Evolutionary conservation across 2,113 vertebrate genomes (phyloP).

Genomic region (Gymnorhina tibicen): DNA sequence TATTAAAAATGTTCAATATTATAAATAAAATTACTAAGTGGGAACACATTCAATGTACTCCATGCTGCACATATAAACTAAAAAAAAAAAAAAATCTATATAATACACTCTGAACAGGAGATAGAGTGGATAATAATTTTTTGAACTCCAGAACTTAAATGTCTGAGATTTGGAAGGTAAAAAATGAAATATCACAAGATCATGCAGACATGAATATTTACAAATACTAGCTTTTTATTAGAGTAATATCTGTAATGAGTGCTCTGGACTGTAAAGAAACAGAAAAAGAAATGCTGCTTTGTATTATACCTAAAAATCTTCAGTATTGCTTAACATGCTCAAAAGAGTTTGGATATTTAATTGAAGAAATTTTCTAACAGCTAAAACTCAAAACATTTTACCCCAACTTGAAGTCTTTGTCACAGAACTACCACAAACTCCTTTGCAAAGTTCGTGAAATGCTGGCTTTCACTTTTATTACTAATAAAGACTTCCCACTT

Average conservation of each 20-base stretch:
- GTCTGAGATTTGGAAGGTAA: not conserved
- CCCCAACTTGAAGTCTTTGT: not conserved
- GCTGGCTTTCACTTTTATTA: not conserved
- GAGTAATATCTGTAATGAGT: not conserved
- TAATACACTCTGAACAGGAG: not conserved
- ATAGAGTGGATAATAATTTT: not conserved
- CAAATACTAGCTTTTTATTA: not conserved
- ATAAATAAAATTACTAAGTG: not conserved
- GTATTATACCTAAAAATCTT: not conserved
- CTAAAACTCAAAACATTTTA: not conserved
- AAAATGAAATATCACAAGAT: not conserved
- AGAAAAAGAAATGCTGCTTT: not conserved
- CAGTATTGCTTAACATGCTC: not conserved
- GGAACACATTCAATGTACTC: not conserved
- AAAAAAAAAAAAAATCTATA: not conserved
- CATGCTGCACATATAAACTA: not conserved
- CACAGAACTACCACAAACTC: not conserved
- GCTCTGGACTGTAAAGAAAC: not conserved
- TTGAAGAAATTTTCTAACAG: not conserved
- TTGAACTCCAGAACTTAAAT: not conserved
- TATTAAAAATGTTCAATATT: not conserved
- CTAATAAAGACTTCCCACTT: not conserved
- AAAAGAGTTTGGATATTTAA: not conserved
- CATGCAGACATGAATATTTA: not conserved
- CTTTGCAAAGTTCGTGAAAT: not conserved